Evolutionary conservation across 2,113 vertebrate species (phyloP), one percentile per base, ranked within the genome.

Genomic region (Platycercus adscitus): DNA sequence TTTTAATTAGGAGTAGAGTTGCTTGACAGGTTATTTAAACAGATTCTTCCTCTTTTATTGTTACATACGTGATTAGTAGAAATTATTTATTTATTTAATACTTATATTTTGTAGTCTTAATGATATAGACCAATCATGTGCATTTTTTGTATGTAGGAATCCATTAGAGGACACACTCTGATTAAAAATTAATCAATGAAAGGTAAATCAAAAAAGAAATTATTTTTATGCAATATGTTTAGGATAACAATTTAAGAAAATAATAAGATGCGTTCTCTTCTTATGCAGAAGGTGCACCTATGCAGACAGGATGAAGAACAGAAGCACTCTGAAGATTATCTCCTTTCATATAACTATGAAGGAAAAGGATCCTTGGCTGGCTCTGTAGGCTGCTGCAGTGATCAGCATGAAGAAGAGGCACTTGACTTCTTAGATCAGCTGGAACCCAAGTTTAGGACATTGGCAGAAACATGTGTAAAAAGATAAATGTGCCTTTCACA

Each of bases 331-430:
- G 98, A 98, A 50, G 99, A 99, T 97, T 97, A 98, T 81, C 87
- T 98, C 39, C 98, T 98, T 89, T 64, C 97, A 14, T 99, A 99
- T 89, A 97, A 98, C 52, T 99, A 98, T n/a, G 99, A 99, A 98
- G 99, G 99, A 85, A 97, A 88, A 95, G 99, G 98, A 90, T 99
- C 99, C 3, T 50, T 97, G 33, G 98, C 99, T 13, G 98, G 99
- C 65, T 99, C 99, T 4, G 98, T 99, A 49, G 99, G 99, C 69
- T 99, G 99, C 96, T 99, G 99, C 98, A 99, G 98, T 55, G 98
- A 99, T 66, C 91, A 96, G 37, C 98, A 95, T 65, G 98, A 98
- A 29, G 98, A 98, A 72, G 95, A 98, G 11, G 98, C 97, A 6
- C 97, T 99, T 52, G 98, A 99, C 92, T 99, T 99, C 98, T 96